Evolutionary conservation across 2,113 vertebrate species (phyloP).

Genomic region (Psilopsiagon aurifrons): DNA sequence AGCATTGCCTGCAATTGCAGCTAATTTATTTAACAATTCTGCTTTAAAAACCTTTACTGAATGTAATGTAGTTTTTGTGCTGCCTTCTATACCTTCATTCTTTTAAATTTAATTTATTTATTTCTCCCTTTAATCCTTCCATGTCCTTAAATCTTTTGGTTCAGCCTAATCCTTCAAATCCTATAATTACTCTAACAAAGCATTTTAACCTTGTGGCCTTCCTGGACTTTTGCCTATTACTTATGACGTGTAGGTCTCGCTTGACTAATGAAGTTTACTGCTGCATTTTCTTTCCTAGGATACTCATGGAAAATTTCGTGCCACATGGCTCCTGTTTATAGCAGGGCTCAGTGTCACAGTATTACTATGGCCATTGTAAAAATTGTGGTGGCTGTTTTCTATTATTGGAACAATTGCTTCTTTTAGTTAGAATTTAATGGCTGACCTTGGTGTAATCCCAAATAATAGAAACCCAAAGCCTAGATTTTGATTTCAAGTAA

Average conservation of each 20-base stretch:
- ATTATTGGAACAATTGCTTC: not conserved
- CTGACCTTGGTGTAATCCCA: not conserved
- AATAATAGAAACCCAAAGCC: not conserved
- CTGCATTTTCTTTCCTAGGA: conserved; percentile 25
- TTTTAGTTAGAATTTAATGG: not conserved
- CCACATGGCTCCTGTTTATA: not conserved
- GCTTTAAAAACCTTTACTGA: not conserved
- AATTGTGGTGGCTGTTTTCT: not conserved
- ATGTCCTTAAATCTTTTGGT: conserved; percentile 44
- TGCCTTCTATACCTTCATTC: not conserved
- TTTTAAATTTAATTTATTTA: conserved; percentile 40
- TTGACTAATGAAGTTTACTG: conserved; percentile 59
- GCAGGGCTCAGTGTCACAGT: not conserved
- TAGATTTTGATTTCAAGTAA: not conserved
- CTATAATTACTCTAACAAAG: conserved; percentile 66
- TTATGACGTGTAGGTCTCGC: conserved; percentile 13
- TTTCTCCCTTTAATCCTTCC: conserved; percentile 53
- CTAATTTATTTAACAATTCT: not conserved
- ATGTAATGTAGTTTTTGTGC: not conserved
- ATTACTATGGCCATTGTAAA: not conserved
- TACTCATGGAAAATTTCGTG: conserved; percentile 13
- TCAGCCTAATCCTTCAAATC: conserved; percentile 65
- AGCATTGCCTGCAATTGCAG: not conserved
- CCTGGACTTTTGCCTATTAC: conserved; percentile 44
- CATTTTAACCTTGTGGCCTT: conserved; percentile 66